Conservation (phyloP, 2,113 vertebrate species). For the Chlorodrepanis virens region DNA sequence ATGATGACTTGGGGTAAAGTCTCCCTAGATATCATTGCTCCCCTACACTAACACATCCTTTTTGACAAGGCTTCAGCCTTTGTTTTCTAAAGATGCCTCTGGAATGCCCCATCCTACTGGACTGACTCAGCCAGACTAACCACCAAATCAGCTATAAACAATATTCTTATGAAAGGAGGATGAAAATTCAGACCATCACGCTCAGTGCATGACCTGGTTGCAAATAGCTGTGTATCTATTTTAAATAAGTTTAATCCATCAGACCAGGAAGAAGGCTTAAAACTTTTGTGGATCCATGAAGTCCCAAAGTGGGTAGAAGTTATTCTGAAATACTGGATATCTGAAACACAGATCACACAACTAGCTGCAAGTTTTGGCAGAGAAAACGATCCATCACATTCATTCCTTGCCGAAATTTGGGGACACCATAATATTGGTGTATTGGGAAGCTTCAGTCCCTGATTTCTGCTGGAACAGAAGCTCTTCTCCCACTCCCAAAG, state of each 20-base stretch:
- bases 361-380: background rate
- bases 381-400: background rate
- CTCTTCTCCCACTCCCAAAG: background rate
- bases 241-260: background rate
- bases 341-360: background rate
- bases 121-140: slow-evolving; percentile 17
- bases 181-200: background rate
- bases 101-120: background rate
- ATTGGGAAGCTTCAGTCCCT: too few species aligned
- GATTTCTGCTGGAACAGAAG: background rate
- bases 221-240: background rate
- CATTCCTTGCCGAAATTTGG: background rate
- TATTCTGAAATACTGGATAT: background rate
- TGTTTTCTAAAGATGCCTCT: slow-evolving; percentile 36
- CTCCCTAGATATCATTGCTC: background rate
- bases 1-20: background rate
- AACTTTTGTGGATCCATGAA: background rate
- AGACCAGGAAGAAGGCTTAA: background rate
- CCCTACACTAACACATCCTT: background rate
- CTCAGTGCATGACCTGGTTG: background rate
- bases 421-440: background rate
- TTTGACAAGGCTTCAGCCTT: slow-evolving; percentile 41
- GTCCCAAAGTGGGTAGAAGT: background rate
- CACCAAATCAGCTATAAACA: background rate
- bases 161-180: background rate